phyloP scores from a whole-genome alignment of 2,797 vertebrate genomes.

The Leucoraja ocellata region DNA sequence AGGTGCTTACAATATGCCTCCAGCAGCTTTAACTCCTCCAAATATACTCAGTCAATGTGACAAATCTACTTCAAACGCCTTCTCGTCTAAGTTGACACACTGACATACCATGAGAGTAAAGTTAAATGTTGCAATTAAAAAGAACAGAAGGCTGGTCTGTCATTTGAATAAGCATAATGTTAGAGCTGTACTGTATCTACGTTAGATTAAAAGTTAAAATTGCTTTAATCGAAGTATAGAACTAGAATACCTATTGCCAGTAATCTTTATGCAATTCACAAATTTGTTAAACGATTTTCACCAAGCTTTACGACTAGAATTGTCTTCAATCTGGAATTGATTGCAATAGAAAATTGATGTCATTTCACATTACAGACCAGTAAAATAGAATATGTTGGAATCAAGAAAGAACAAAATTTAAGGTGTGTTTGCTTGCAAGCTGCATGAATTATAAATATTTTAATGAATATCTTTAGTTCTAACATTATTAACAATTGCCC shows the following conservation, averaged over 20 bases:
- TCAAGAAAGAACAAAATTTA: neutral
- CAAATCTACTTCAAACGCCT: neutral
- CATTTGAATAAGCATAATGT: neutral
- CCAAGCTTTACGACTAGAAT: neutral
- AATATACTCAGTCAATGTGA: neutral
- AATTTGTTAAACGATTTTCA: neutral
- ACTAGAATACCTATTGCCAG: neutral
- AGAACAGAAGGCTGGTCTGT: neutral
- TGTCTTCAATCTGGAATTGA: neutral
- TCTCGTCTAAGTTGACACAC: neutral
- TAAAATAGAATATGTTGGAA: neutral
- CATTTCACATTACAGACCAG: neutral
- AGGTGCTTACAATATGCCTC: too few species aligned
- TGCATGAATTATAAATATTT: neutral
- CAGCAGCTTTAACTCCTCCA: neutral
- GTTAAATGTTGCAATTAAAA: neutral
- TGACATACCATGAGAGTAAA: neutral
- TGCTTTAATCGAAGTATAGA: neutral
- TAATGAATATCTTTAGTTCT: slow-evolving; percentile 1
- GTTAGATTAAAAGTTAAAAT: neutral
- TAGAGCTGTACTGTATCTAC: neutral
- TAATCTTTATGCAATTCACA: neutral
- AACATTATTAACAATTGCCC: slow-evolving; percentile 16
- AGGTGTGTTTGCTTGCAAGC: neutral
- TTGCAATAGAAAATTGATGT: neutral